Evolutionary conservation across 1,140 invertebrate genomes (phyloP).

Genomic region (Ceratitis capitata): DNA sequence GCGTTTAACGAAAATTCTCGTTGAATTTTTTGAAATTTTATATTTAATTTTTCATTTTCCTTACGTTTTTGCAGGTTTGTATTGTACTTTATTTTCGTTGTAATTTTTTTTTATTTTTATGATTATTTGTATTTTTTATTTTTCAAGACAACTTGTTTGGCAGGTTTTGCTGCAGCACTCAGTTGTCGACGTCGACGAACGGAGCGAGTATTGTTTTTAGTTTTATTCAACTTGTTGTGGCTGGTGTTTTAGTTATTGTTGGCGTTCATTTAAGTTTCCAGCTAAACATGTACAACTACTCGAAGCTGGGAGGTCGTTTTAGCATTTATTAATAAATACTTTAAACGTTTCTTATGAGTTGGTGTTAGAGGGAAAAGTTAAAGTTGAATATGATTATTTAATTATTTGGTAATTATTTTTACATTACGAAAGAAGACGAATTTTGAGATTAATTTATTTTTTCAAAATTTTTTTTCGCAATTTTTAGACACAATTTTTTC

Average conservation of each 20-base stretch:
- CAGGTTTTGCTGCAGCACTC: background rate
- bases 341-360: background rate
- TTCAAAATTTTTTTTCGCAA: background rate
- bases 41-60: background rate
- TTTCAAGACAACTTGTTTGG: constrained; percentile 34
- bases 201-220: constrained; percentile 37
- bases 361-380: background rate
- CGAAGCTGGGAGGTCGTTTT: background rate
- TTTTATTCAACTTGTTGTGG: background rate
- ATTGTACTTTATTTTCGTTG: background rate
- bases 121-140: background rate
- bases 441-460: background rate
- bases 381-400: background rate
- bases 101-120: background rate
- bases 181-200: constrained; percentile 30
- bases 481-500: background rate
- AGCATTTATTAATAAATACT: background rate
- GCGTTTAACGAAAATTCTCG: background rate
- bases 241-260: background rate
- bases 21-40: constrained; percentile 11
- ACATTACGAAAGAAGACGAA: too few relatives aligned
- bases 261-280: background rate
- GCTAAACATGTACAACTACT: background rate
- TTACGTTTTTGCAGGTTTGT: constrained; percentile 2
- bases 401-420: too few relatives aligned